Base-by-base conservation (phyloP, 2,888 invertebrate genomes). In the Torymus texanus region DNA sequence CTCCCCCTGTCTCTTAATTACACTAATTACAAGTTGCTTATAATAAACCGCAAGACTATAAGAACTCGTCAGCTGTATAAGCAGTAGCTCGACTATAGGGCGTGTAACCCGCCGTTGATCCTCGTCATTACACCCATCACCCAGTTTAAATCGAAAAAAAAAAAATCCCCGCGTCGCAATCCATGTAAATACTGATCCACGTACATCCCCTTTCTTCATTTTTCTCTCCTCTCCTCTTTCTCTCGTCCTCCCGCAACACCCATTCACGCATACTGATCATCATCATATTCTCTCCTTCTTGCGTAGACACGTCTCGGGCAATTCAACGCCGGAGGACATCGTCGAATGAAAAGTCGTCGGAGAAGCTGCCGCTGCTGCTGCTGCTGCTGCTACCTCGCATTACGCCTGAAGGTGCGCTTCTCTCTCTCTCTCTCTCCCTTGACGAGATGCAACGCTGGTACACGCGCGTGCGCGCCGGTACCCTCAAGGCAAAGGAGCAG, bases 21-120 rank as follows among this genome's bases (percentile, higher is more conserved):
- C 75, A 51, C 78, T 81, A 81, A 81, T 81, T 81, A 79, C 81
- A 81, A 81, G 78, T 81, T 73, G 66, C 78, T 81, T 72, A 41
- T 8, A 73, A 41, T 8, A 73, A 78, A 75, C 50, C 78, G 55
- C 53, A 5, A 5, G 18, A 53, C 41, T 24, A 51, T 21, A 21
- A 55, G 18, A 63, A 51, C 61, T 58, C 66, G 65, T 55, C 29
- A 2, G 58, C n/a, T 4, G 24, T 10, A 41, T 41, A 0, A 24
- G 18, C 24, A 59, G 56, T 29, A 58, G 16, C 16, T 18, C 14
- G 50, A 53, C 51, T 41, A 67, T 55, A 13, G 21, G 2, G 58
- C 58, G 55, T 55, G 62, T 3, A 18, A 13, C 16, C 55, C 21
- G 24, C 11, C 75, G 51, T 56, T 18, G 18, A 61, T 66, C 62